Evolutionary conservation across 2,797 vertebrate species (phyloP).

Genomic region (Falco rusticolus): DNA sequence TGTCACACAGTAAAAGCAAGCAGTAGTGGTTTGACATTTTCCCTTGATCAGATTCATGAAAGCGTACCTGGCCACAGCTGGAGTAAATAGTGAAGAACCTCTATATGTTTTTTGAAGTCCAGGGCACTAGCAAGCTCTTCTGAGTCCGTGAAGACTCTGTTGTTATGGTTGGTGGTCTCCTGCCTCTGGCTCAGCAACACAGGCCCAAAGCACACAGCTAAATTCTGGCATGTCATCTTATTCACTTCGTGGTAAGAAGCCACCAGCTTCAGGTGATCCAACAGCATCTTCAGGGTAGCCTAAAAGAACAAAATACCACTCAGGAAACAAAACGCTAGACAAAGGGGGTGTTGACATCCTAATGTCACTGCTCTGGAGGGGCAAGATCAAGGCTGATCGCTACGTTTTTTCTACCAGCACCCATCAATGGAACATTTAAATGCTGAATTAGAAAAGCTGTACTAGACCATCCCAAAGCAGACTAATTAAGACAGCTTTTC

Average conservation of each 20-base stretch:
- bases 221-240: constrained; percentile 98
- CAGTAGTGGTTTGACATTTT: neutral
- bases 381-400: neutral
- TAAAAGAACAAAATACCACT: constrained; percentile 70
- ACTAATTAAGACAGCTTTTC: neutral
- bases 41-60: neutral
- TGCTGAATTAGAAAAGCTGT: neutral
- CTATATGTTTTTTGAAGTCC: constrained; percentile 99
- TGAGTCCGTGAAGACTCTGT: constrained; percentile 94
- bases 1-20: neutral
- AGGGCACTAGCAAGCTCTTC: constrained; percentile 95
- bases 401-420: neutral
- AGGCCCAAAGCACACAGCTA: constrained; percentile 97
- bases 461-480: neutral
- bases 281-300: constrained; percentile 91
- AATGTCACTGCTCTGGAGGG: neutral
- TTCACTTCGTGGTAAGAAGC: constrained; percentile 94
- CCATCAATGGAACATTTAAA: neutral
- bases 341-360: neutral
- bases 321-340: neutral
- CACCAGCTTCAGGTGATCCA: constrained; percentile 95
- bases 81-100: constrained; percentile 96
- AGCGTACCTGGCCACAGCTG: constrained; percentile 95
- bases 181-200: constrained; percentile 95
- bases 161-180: constrained; percentile 90